Percentiles rank a stretch among this genome's conserved stretches.
Conservation (phyloP, 2,888 invertebrate genomes). For the Cepaea hortensis region DNA sequence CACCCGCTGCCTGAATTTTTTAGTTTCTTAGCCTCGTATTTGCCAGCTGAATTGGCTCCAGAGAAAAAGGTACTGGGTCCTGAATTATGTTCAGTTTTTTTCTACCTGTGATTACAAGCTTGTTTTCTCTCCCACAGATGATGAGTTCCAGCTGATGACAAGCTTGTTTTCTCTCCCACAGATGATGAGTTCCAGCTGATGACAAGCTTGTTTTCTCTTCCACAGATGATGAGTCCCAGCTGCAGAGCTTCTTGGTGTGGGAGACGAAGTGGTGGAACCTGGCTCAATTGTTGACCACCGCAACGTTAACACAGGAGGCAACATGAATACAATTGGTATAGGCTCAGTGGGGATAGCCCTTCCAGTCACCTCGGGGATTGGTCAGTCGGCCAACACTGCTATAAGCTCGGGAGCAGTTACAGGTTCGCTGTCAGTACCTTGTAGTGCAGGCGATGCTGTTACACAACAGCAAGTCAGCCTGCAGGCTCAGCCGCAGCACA, state of each 20-base stretch:
- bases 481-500: constrained; percentile 43
- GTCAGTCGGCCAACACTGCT: constrained; percentile 26
- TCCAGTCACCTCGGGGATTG: constrained; percentile 45
- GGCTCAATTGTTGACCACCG: not conserved
- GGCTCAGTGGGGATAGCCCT: constrained; percentile 44
- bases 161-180: not conserved
- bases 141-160: not conserved
- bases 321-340: constrained; percentile 38
- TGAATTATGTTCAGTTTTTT: too few species aligned
- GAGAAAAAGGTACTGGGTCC: too few species aligned
- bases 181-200: constrained; percentile 4
- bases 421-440: constrained; percentile 40
- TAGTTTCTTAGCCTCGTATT: too few species aligned
- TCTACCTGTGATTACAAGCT: too few species aligned
- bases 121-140: constrained; percentile 11
- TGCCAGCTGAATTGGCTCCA: too few species aligned
- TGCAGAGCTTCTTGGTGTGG: not conserved
- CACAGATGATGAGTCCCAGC: constrained; percentile 10
- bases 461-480: constrained; percentile 30
- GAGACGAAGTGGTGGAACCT: constrained; percentile 32
- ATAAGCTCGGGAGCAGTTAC: constrained; percentile 39
- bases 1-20: too few species aligned
- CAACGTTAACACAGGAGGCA: constrained; percentile 16
- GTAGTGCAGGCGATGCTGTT: constrained; percentile 29
- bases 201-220: not conserved